Evolutionary conservation across 2,888 invertebrate species (phyloP), one percentile per base, ranked within the genome.

Genomic region (Megalurothrips usitatus): DNA sequence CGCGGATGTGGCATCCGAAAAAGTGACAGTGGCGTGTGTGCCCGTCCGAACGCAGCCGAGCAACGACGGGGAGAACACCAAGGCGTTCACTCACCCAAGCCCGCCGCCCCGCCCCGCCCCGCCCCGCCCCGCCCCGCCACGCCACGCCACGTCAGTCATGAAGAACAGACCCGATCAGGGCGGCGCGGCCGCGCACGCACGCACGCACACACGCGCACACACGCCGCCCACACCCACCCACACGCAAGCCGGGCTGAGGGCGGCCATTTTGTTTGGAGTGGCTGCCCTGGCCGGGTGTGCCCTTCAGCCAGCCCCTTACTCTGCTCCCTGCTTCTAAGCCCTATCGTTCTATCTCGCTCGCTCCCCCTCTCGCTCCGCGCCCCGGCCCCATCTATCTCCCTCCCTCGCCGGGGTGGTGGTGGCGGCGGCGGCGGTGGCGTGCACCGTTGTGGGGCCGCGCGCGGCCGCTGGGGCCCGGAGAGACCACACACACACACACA

Each of bases 211-310:
- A 9, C 52, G 2, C 52, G 10, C 52, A 52, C 52, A 52, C 52
- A 52, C 52, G 10, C 52, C 3, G 10, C 52, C 1, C 52, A 49
- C n/a, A 63, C 63, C 6, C 19, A 68, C 68, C 4, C 23, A 68
- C 68, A 68, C 68, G 10, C 0, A n/a, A n/a, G 26, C 68, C 0
- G 23, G 23, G 23, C 12, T 8, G 68, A 75, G 26, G 26, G 68
- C 68, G 26, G 68, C 68, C 68, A 75, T 75, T 75, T 75, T 75
- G 68, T 75, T 75, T 75, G 68, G 68, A 75, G 68, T 75, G 68
- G 68, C 68, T 75, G 68, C 26, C 23, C 68, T 75, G 68, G 11
- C 68, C 68, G 23, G 23, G 23, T 26, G 68, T 75, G 68, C 68
- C 68, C 68, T 26, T 75, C 68, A 75, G 58, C 58, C 58, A 58